Percentiles rank a stretch among this genome's conserved stretches.
Conservation (phyloP, 2,888 invertebrate genomes). For the Scaeva pyrastri region DNA sequence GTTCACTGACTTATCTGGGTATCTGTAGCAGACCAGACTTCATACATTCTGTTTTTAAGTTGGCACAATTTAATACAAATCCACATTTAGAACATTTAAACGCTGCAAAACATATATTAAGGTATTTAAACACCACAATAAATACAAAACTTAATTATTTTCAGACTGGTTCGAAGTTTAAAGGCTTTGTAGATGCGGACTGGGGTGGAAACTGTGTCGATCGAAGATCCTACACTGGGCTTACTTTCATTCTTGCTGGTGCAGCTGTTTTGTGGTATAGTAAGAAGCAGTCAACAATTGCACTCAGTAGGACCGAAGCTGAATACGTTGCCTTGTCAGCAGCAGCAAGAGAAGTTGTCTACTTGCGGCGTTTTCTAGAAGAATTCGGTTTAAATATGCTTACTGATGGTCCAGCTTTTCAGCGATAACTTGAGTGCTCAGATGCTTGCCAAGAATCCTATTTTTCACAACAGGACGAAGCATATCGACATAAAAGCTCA, state of each 20-base stretch:
- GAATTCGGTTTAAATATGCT: no score
- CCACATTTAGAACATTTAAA: slow-evolving; percentile 21
- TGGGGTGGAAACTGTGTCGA: slow-evolving; percentile 27
- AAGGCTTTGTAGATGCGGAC: slow-evolving; percentile 35
- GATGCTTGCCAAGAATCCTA: no score
- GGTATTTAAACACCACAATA: slow-evolving; percentile 27
- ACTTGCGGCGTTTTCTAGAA: slow-evolving; percentile 36
- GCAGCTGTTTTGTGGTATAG: slow-evolving; percentile 42
- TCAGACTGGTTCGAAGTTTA: slow-evolving; percentile 8
- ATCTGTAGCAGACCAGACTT: slow-evolving; percentile 27
- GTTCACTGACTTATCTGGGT: not conserved
- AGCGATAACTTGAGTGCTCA: no score
- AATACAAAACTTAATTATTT: slow-evolving; percentile 34
- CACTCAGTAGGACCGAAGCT: no score
- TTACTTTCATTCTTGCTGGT: slow-evolving; percentile 29
- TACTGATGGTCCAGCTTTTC: no score
- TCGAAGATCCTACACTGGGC: slow-evolving; percentile 45
- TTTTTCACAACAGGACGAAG: no score
- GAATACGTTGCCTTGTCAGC: slow-evolving; percentile 54
- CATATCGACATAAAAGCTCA: slow-evolving; percentile 30
- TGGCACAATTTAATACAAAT: slow-evolving; percentile 15
- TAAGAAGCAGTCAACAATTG: slow-evolving; percentile 40
- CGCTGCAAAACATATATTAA: slow-evolving; percentile 38
- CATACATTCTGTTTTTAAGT: slow-evolving; percentile 39
- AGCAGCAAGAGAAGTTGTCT: slow-evolving; percentile 48